Evolutionary conservation across 2,888 invertebrate genomes (phyloP).

Genomic region (Ophraella communa): DNA sequence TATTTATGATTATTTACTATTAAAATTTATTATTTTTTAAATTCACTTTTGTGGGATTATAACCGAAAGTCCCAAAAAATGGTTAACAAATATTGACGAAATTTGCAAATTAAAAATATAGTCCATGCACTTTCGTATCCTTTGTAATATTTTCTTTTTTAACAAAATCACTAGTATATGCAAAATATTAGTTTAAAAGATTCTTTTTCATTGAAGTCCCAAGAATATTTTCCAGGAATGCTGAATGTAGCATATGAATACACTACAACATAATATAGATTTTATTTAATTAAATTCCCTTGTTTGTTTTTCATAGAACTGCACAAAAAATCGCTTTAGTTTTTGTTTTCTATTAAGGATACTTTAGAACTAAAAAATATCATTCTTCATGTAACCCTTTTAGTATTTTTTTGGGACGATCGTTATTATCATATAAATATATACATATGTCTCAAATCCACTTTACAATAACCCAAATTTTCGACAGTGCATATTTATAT

Average conservation of each 20-base stretch:
- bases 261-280: no score
- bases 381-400: neutral
- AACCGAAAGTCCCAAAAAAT: neutral
- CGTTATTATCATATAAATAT: neutral
- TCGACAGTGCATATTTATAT: neutral
- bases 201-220: no score
- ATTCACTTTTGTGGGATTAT: neutral
- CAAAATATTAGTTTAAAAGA: no score
- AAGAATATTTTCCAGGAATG: no score
- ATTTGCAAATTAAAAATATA: no score
- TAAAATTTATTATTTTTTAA: slow-evolving; percentile 10
- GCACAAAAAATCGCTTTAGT: no score
- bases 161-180: no score
- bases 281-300: no score
- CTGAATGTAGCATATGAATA: no score
- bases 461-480: neutral
- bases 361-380: neutral
- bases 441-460: slow-evolving; percentile 17
- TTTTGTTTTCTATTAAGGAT: neutral
- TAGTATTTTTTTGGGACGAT: neutral
- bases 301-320: no score
- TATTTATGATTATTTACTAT: slow-evolving; percentile 13
- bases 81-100: no score
- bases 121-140: no score
- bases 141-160: neutral